phyloP scores from a whole-genome alignment of 2,888 invertebrate genomes.

The Lithosia quadra region DNA sequence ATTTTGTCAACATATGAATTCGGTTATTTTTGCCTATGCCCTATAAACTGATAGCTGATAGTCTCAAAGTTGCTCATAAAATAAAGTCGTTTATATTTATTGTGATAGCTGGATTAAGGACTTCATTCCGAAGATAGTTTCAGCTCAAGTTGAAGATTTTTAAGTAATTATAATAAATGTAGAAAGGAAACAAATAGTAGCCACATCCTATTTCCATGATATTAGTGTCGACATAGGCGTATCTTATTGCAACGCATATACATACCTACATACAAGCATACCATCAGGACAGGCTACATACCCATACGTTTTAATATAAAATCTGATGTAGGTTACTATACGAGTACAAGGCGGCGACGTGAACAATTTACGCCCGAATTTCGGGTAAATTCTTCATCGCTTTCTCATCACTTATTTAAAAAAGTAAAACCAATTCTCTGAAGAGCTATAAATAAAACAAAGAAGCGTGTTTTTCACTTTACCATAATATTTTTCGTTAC shows the following conservation, averaged over 20 bases:
- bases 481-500: background rate
- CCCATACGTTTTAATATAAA: conserved; percentile 38
- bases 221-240: conserved; percentile 31
- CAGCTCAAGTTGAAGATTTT: no score
- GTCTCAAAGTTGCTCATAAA: background rate
- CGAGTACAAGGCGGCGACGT: no score
- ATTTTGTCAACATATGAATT: background rate
- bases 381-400: conserved; percentile 28
- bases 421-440: background rate
- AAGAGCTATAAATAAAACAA: background rate
- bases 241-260: conserved; percentile 26
- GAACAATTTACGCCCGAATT: background rate
- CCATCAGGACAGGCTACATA: conserved; percentile 18
- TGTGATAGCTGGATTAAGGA: background rate
- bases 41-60: background rate
- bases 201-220: conserved; percentile 30
- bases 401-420: conserved; percentile 31
- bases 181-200: conserved; percentile 32
- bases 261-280: background rate
- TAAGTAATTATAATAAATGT: background rate
- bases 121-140: background rate
- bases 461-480: background rate
- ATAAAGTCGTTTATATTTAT: no score
- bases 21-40: background rate
- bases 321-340: conserved; percentile 29